Conservation (phyloP, 2,113 vertebrate genomes). For the Oxygymnocypris stewartii region DNA sequence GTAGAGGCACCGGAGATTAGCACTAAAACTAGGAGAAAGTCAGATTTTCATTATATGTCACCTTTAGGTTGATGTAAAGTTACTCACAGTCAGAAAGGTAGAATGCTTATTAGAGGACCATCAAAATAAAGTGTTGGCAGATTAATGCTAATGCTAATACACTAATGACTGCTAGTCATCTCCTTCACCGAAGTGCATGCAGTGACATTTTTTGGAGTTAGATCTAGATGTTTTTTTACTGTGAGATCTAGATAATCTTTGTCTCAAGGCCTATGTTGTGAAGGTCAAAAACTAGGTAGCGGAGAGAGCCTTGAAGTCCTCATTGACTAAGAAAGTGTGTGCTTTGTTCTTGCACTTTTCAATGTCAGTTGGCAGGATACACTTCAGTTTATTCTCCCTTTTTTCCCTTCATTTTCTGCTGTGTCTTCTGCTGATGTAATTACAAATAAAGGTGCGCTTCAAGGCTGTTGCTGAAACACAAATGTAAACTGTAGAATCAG, state of each 20-base stretch:
- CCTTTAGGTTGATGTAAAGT: background rate
- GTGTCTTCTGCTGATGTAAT: slow-evolving; percentile 50
- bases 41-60: too few species aligned
- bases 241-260: slow-evolving; percentile 32
- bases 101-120: background rate
- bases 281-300: slow-evolving; percentile 80
- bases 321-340: slow-evolving; percentile 79
- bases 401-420: slow-evolving; percentile 26
- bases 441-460: slow-evolving; percentile 45
- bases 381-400: background rate
- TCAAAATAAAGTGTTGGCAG: background rate
- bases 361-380: slow-evolving; percentile 74
- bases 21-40: too few species aligned
- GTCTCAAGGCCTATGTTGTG: slow-evolving; percentile 39
- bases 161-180: background rate
- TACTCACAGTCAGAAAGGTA: background rate
- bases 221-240: slow-evolving; percentile 22
- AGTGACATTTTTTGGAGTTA: background rate
- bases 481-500: slow-evolving; percentile 48
- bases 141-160: too few species aligned
- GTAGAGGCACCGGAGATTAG: too few species aligned
- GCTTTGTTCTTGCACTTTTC: slow-evolving; percentile 76
- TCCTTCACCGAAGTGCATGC: background rate
- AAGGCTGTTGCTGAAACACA: slow-evolving; percentile 45
- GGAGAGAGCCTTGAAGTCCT: slow-evolving; percentile 80